Conservation (phyloP, 2,113 vertebrate genomes). For the Campylomormyrus numenius region DNA sequence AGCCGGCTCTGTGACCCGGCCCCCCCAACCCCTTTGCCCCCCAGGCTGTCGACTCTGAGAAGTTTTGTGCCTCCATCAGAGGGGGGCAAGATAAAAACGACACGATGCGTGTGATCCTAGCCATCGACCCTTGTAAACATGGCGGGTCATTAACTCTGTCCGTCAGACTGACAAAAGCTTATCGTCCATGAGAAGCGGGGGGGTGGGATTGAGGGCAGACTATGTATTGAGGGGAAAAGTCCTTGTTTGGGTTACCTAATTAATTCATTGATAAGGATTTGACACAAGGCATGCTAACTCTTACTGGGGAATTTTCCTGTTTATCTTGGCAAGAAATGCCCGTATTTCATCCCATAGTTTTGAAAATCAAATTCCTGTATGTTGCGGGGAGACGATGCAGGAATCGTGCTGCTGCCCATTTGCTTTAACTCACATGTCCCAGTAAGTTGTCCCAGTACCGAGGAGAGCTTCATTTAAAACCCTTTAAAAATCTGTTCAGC, state of each 20-base stretch:
- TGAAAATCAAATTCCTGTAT: background rate
- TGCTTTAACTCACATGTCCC: background rate
- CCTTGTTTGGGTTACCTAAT: background rate
- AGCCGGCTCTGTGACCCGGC: background rate
- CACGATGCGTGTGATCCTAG: background rate
- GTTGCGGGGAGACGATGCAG: background rate
- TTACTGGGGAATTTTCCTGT: background rate
- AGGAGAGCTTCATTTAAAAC: conserved; percentile 7
- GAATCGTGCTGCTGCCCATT: background rate
- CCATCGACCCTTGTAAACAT: conserved; percentile 13
- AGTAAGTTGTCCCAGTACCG: background rate
- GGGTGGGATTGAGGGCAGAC: background rate
- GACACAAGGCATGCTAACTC: background rate
- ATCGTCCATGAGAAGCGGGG: background rate
- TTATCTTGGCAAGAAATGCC: background rate
- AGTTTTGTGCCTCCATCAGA: background rate
- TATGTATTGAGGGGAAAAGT: background rate
- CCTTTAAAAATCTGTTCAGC: background rate
- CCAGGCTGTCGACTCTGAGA: background rate
- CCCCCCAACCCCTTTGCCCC: background rate
- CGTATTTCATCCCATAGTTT: background rate
- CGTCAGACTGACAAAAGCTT: background rate
- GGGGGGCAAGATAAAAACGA: background rate
- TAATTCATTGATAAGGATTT: background rate
- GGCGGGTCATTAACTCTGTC: background rate